Evolutionary conservation across 2,888 invertebrate species (phyloP), one percentile per base, ranked within the genome.

Genomic region (Thereva unica): DNA sequence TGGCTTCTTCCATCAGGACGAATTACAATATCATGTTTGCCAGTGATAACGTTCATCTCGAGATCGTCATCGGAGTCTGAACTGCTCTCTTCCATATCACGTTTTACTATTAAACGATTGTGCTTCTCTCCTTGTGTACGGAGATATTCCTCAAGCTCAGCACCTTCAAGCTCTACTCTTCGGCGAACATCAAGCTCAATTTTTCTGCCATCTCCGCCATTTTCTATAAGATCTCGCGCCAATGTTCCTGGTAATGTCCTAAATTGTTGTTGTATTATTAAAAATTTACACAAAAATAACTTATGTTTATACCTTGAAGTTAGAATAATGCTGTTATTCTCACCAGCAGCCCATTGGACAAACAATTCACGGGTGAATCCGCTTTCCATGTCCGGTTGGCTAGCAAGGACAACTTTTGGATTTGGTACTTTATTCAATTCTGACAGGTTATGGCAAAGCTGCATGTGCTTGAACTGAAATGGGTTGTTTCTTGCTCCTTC

Each of bases 341-440:
- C 84, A 82, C 95, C 92, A 0, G 89, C 86, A 64, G 95, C 93
- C 97, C 98, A 99, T 74, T 92, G 89, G 3, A 96, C 82, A 79
- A 99, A 98, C 35, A 99, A 83, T 75, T 99, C 98, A 64, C 98
- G 84, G 0, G 97, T 91, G 80, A 93, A 98, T 0, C 99, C 99
- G 71, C 91, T 88, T 80, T 99, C 97, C 84, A 99, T 86, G 78
- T 98, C 98, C 0, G 95, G 91, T 71, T 90, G 92, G 75, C 97
- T 97, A 0, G 97, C 96, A 66, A 99, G 82, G 8, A 99, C 98
- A 3, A 98, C 95, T 83, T 95, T 95, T 4, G 95, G 95, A 73
- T 93, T 94, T 0, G 94, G 90, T 1, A 97, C 90, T 77, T 92
- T 87, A 67, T 84, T 84, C 42, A 98, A 85, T 76, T 99, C 98